Percentiles rank a stretch among this genome's conserved stretches.
These are phyloP conservation scores for Montipora cactus DNA, from an alignment of 64 coral and sea anemone genomes.

Conservation along the genomic window DNA sequence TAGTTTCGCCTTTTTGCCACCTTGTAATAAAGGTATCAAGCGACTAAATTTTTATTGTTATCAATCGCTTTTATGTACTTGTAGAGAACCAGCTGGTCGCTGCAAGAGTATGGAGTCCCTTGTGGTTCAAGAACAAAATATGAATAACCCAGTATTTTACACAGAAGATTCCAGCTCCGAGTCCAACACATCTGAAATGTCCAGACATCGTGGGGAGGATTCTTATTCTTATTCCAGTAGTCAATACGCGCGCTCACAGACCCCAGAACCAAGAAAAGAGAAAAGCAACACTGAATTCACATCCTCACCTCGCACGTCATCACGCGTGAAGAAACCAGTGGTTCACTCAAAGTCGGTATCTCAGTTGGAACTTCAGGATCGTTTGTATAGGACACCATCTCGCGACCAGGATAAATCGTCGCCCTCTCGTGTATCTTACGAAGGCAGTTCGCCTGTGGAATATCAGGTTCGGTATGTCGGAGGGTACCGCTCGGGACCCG, in stretches of 20 bases:
- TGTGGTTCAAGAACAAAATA: conserved; percentile 25
- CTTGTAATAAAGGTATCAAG: neutral
- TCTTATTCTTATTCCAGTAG: neutral
- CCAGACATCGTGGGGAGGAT: conserved; percentile 22
- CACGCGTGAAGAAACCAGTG: neutral
- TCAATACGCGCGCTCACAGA: neutral
- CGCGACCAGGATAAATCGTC: neutral
- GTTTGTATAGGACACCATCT: neutral
- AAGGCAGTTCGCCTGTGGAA: conserved; percentile 14
- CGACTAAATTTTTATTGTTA: neutral
- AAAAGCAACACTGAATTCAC: neutral
- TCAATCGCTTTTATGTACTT: neutral
- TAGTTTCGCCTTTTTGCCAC: too few relatives aligned
- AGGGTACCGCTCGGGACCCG: conserved; percentile 48
- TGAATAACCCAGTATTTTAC: neutral
- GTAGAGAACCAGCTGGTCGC: neutral
- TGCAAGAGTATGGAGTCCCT: conserved; percentile 46
- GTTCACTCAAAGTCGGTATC: neutral
- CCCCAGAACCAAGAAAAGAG: conserved; percentile 27
- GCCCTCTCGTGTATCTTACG: conserved; percentile 35
- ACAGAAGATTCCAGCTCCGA: conserved; percentile 45
- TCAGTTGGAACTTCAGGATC: neutral
- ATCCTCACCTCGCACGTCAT: neutral
- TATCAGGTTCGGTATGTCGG: conserved; percentile 70
- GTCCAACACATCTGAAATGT: conserved; percentile 30